phyloP scores from a whole-genome alignment of 2,113 vertebrate species.

The Sprattus sprattus region DNA sequence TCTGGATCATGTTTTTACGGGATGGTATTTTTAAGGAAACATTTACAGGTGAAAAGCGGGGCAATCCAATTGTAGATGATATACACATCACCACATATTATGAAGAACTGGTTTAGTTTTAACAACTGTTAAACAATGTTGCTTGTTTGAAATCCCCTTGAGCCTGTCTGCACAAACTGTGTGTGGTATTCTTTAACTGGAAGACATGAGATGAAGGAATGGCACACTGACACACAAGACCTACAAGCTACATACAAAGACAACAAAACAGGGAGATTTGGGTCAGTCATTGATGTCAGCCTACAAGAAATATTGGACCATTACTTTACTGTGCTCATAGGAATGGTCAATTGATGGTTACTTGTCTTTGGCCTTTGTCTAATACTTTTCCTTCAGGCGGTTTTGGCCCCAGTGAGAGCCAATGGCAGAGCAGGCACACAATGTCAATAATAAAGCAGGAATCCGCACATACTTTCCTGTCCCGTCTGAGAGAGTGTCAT shows the following conservation, averaged over 20 bases:
- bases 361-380: neutral
- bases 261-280: neutral
- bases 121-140: neutral
- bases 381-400: neutral
- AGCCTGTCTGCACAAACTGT: neutral
- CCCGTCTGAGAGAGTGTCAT: conserved; percentile 16
- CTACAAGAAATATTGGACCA: neutral
- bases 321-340: neutral
- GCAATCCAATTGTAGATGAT: too few species aligned
- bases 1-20: too few species aligned
- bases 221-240: neutral
- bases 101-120: too few species aligned
- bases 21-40: too few species aligned
- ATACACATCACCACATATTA: too few species aligned
- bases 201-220: neutral
- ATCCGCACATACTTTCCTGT: conserved; percentile 34
- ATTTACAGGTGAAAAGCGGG: too few species aligned
- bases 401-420: neutral
- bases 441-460: conserved; percentile 35
- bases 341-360: neutral
- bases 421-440: neutral
- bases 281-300: neutral
- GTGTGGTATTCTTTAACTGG: neutral
- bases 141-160: neutral
- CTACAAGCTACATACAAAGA: neutral